Conservation (phyloP, 2,888 invertebrate genomes). For the Macrophya annulata region DNA sequence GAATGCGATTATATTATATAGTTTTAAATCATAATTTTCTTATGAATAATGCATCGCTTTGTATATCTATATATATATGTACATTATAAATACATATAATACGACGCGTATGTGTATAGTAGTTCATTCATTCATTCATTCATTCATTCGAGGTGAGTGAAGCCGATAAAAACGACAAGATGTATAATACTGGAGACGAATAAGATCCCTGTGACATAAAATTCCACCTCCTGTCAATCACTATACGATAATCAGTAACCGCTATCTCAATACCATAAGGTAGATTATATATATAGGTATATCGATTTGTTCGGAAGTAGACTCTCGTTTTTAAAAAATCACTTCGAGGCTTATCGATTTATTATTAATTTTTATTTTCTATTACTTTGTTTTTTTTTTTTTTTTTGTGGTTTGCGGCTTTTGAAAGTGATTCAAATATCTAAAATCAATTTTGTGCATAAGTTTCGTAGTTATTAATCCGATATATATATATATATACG, state of each 20-base stretch:
- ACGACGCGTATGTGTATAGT: neutral
- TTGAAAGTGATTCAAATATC: neutral
- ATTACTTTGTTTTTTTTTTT: neutral
- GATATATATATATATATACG: neutral
- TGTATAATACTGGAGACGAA: neutral
- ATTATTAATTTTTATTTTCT: no score
- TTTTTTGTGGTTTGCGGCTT: neutral
- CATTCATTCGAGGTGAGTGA: slow-evolving; percentile 14
- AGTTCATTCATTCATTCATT: slow-evolving; percentile 24
- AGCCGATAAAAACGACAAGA: neutral
- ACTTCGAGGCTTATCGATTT: neutral
- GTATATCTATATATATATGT: neutral
- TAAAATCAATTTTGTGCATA: neutral
- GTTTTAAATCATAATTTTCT: slow-evolving; percentile 8
- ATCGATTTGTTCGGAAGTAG: no score
- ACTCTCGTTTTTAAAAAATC: neutral
- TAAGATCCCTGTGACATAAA: neutral
- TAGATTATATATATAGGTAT: neutral
- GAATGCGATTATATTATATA: neutral
- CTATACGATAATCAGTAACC: neutral
- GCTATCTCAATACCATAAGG: neutral
- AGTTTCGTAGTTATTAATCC: neutral
- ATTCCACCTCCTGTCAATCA: slow-evolving; percentile 25
- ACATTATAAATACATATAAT: neutral
- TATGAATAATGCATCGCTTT: slow-evolving; percentile 44